Evolutionary conservation across 2,797 vertebrate genomes (phyloP).

Genomic region (Hoplostethus atlanticus): DNA sequence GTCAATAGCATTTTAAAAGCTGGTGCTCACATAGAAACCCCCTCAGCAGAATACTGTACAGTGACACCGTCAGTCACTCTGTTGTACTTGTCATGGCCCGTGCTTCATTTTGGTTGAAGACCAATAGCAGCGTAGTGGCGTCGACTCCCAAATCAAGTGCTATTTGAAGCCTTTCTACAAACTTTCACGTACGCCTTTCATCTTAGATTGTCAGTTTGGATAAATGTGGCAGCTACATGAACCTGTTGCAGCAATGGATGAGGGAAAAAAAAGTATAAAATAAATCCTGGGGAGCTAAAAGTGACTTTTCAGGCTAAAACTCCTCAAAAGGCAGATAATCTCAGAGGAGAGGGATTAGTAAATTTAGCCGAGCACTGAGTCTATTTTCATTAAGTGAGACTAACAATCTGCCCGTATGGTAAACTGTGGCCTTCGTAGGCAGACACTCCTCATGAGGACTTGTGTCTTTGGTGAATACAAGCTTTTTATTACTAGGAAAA

Average conservation of each 20-base stretch:
- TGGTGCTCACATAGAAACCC: conserved; percentile 36
- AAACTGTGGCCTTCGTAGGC: conserved; percentile 25
- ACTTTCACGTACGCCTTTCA: background rate
- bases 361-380: conserved; percentile 25
- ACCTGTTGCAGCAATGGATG: background rate
- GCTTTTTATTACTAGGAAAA: conserved; percentile 27
- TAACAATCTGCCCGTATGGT: conserved; percentile 23
- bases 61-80: conserved; percentile 20
- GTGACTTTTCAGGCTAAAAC: conserved; percentile 37
- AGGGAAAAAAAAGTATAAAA: conserved; percentile 19
- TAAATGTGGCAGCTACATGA: conserved; percentile 21
- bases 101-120: conserved; percentile 22
- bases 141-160: conserved; percentile 25
- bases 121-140: conserved; percentile 1
- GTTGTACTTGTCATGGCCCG: conserved; percentile 16
- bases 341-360: conserved; percentile 54
- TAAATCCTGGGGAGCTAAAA: conserved; percentile 42
- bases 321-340: conserved; percentile 60
- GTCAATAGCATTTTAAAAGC: conserved; percentile 47
- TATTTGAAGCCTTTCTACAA: background rate
- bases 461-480: conserved; percentile 30
- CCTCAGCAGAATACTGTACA: conserved; percentile 22
- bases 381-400: conserved; percentile 29
- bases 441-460: conserved; percentile 29
- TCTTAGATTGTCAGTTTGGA: conserved; percentile 3